A percentile compares a stretch with the other conserved stretches of the same genome.
Conservation (phyloP, 2,888 invertebrate genomes). For the Drosophila tripunctata region DNA sequence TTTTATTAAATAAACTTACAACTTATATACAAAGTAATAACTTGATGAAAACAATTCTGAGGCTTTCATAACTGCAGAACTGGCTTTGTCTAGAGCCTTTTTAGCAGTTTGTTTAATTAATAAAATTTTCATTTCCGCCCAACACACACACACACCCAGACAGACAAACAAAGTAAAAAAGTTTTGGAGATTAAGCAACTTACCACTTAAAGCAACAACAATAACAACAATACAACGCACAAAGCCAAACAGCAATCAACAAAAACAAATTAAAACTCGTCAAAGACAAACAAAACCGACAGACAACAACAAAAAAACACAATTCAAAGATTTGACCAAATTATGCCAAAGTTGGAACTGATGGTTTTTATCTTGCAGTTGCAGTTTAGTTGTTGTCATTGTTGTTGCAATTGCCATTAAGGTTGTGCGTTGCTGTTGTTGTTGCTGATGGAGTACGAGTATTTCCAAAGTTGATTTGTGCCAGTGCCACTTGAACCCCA, state of each 20-base stretch:
- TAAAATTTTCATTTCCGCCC: conserved; percentile 19
- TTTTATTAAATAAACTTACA: background rate
- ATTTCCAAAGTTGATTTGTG: conserved; percentile 55
- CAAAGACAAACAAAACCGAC: conserved; percentile 39
- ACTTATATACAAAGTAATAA: background rate
- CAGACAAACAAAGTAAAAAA: conserved; percentile 17
- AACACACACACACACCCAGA: background rate
- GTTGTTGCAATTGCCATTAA: conserved; percentile 11
- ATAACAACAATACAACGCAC: conserved; percentile 16
- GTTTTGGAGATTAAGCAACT: conserved; percentile 37
- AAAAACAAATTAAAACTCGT: conserved; percentile 48
- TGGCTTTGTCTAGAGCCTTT: background rate
- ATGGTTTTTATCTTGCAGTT: conserved; percentile 22
- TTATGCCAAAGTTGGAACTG: conserved; percentile 61
- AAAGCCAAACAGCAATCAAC: conserved; percentile 44
- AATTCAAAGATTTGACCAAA: conserved; percentile 54
- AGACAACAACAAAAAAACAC: conserved; percentile 6
- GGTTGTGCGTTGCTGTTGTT: background rate
- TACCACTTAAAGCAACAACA: conserved; percentile 19
- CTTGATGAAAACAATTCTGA: conserved; percentile 1
- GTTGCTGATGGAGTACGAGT: conserved; percentile 10
- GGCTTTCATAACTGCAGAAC: conserved; percentile 8
- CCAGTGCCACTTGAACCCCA: conserved; percentile 61
- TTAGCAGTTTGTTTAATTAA: conserved; percentile 11
- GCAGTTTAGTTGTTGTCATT: conserved; percentile 25